A percentile compares a stretch with the other conserved stretches of the same genome.
phyloP scores from a whole-genome alignment of 2,888 invertebrate species.

The Phrixothrix hirtus region DNA sequence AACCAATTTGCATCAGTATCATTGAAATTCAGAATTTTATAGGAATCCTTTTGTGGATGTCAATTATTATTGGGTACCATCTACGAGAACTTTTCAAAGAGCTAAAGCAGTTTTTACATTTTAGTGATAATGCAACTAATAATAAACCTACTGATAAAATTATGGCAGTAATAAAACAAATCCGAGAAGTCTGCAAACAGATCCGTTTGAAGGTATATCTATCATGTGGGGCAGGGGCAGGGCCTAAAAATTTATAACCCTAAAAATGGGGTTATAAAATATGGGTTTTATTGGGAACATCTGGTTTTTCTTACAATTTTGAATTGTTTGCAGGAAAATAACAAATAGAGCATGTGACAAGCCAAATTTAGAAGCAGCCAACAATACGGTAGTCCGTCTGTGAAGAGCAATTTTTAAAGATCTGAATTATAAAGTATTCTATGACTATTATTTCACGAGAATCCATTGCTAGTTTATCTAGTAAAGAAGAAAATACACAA shows the following conservation, averaged over 20 bases:
- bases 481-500: conserved; percentile 16
- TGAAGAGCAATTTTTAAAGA: conserved; percentile 32
- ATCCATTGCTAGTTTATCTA: conserved; percentile 15
- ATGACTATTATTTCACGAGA: conserved; percentile 38
- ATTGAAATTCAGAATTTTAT: too few species aligned
- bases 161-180: too few species aligned
- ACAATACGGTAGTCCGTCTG: conserved; percentile 37
- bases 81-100: too few species aligned
- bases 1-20: not conserved
- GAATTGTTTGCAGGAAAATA: too few species aligned
- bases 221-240: too few species aligned
- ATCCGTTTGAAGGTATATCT: too few species aligned
- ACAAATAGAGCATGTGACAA: too few species aligned
- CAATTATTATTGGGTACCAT: not conserved
- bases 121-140: not conserved
- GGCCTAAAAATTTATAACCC: conserved; percentile 10
- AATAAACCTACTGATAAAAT: too few species aligned
- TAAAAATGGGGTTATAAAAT: conserved; percentile 24
- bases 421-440: conserved; percentile 35
- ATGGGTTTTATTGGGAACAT: conserved; percentile 17
- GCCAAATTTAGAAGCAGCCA: conserved; percentile 31
- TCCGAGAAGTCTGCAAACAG: too few species aligned
- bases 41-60: conserved; percentile 1
- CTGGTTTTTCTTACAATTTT: too few species aligned
- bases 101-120: not conserved